phyloP scores from a whole-genome alignment of 2,113 vertebrate species.

The Ceyx margarethae region DNA sequence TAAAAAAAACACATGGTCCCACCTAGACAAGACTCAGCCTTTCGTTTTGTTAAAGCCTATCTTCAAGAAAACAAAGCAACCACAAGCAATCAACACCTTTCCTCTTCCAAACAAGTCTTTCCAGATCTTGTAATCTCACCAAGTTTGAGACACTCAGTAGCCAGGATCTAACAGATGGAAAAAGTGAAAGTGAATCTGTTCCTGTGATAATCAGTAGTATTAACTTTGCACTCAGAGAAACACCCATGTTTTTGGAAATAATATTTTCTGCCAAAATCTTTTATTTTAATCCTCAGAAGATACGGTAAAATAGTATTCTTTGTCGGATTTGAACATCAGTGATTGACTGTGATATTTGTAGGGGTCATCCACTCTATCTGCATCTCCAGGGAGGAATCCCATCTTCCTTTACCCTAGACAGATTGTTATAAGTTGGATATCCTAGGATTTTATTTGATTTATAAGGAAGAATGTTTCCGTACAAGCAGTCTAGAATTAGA shows the following conservation, averaged over 20 bases:
- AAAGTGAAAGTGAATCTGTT: background rate
- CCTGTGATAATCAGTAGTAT: background rate
- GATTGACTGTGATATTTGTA: constrained; percentile 29
- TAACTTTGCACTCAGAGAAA: background rate
- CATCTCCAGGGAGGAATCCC: background rate
- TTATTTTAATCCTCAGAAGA: background rate
- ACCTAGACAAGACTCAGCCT: too few species aligned
- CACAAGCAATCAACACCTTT: too few species aligned
- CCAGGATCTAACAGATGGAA: background rate
- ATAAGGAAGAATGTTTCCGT: background rate
- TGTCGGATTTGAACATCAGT: background rate
- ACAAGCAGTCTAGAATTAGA: constrained; percentile 5
- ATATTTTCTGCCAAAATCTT: background rate
- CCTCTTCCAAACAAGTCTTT: too few species aligned
- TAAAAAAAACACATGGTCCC: too few species aligned
- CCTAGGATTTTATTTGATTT: constrained; percentile 32
- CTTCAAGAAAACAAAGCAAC: too few species aligned
- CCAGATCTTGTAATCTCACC: too few species aligned
- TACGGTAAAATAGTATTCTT: background rate
- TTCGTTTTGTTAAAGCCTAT: too few species aligned
- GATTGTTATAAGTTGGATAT: constrained; percentile 12
- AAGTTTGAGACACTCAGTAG: too few species aligned
- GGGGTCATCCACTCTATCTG: background rate
- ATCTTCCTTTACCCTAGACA: background rate
- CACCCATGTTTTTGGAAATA: background rate